A percentile compares a stretch with the other conserved stretches of the same genome.
Conservation (phyloP, 2,888 invertebrate genomes). For the Drosophila putrida region DNA sequence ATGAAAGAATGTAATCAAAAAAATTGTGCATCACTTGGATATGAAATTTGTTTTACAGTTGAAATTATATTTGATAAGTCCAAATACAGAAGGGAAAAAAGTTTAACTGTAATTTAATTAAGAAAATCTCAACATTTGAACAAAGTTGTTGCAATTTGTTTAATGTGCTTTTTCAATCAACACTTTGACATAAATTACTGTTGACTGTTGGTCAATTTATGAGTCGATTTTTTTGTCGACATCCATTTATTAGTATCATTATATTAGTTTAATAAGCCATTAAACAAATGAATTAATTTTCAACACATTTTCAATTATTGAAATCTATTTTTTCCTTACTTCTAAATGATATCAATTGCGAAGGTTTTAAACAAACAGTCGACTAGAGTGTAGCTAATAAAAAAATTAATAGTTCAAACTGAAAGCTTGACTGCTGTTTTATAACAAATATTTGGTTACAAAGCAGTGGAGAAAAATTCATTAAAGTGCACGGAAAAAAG, state of each 20-base stretch:
- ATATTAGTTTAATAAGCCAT: constrained; percentile 25
- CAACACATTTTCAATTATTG: constrained; percentile 17
- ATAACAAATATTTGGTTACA: constrained; percentile 15
- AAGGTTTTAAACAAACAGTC: not conserved
- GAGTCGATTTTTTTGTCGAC: not conserved
- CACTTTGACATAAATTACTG: not conserved
- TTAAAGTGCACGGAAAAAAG: not conserved
- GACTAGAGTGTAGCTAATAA: not conserved
- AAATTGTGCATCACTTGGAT: no score
- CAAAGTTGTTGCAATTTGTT: not conserved
- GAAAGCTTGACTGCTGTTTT: constrained; percentile 33
- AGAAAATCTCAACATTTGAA: not conserved
- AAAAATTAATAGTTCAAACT: not conserved
- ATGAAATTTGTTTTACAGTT: no score
- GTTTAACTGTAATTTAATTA: not conserved
- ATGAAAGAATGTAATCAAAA: no score
- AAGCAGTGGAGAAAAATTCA: not conserved
- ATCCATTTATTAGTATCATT: constrained; percentile 1
- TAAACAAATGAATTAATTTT: constrained; percentile 12
- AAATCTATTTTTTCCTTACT: not conserved
- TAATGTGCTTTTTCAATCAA: not conserved
- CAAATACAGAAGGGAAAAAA: no score
- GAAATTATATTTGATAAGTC: no score
- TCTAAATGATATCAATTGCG: constrained; percentile 2
- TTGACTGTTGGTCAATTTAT: not conserved